Base-by-base conservation (phyloP, 2,113 vertebrate genomes). In the Semnornis frantzii region DNA sequence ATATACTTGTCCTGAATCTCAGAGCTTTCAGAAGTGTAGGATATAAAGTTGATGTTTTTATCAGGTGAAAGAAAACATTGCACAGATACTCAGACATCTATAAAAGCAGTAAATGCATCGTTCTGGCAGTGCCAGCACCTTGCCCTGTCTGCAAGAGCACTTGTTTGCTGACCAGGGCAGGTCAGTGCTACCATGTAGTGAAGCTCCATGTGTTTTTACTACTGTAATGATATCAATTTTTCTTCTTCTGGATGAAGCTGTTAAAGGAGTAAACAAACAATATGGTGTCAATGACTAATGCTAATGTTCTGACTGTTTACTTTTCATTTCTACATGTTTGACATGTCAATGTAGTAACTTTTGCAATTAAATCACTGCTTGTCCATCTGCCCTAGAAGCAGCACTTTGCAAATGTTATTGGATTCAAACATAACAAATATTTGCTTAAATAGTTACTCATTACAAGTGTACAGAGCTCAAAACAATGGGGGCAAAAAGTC, bases 11-110 rank as follows among this genome's bases (percentile, higher is more conserved):
- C 1, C 58, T 65, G 44, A 66, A 81, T 14, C 14, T 20, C 62
- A 12, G 28, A 59, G 13, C 55, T 54, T 85, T 76, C 63, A 46
- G 60, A 63, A 5, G 0, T 0, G 0, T 8, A 21, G 12, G 8
- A 17, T 34, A 16, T 19, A 4, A 48, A 25, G 6, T 33, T 12
- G 71, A 11, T 84, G 1, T 42, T 21, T 57, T 81, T 55, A 52
- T 59, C 21, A 48, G 7, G 7, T 31, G 10, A n/a, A 34, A 44
- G 15, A 69, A 58, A 44, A 5, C 13, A 39, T 13, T 82, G 15
- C 33, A 37, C 6, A 28, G 44, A 24, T 21, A 16, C n/a, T 42
- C 10, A 59, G 9, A 5, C 7, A 39, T 5, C 14, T 73, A 28
- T 44, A 46, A 37, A 34, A 63, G 6, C 1, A 2, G 66, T 33